Percentiles rank a stretch among this genome's conserved stretches.
Evolutionary conservation across 2,888 invertebrate species (phyloP).

Genomic region (Cetonia aurata): DNA sequence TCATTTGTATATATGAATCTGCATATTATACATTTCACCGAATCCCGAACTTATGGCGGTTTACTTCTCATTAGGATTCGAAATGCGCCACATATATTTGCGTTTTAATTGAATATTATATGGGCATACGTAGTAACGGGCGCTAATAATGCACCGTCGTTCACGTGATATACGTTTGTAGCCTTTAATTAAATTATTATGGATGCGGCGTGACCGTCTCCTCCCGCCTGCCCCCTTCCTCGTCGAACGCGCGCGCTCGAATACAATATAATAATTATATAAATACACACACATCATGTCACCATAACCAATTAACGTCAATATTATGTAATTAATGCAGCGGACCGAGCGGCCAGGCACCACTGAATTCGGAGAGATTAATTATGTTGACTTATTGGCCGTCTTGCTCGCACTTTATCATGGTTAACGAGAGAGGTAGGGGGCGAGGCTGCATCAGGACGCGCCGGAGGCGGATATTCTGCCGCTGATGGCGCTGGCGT

Average conservation of each 20-base stretch:
- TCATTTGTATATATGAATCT: no score
- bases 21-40: not conserved
- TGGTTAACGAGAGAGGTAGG: constrained; percentile 42
- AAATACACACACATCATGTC: constrained; percentile 63
- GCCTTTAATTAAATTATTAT: constrained; percentile 63
- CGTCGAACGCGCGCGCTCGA: constrained; percentile 22
- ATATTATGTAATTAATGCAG: constrained; percentile 63
- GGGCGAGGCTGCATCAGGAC: constrained; percentile 9
- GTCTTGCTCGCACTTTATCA: constrained; percentile 48
- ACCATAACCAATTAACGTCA: constrained; percentile 65
- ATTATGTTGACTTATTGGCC: constrained; percentile 47
- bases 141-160: not conserved
- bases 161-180: constrained; percentile 55
- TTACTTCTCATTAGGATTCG: constrained; percentile 11
- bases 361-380: constrained; percentile 50
- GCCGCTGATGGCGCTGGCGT: not conserved
- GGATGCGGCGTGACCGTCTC: constrained; percentile 54
- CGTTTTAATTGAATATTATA: constrained; percentile 29
- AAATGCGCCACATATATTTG: constrained; percentile 21
- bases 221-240: not conserved
- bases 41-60: not conserved
- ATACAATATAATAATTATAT: constrained; percentile 65
- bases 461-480: constrained; percentile 8
- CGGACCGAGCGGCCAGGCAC: constrained; percentile 55
- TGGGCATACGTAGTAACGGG: not conserved